Base-by-base conservation (phyloP, 2,797 vertebrate genomes). In the Acanthurus lineatus region DNA sequence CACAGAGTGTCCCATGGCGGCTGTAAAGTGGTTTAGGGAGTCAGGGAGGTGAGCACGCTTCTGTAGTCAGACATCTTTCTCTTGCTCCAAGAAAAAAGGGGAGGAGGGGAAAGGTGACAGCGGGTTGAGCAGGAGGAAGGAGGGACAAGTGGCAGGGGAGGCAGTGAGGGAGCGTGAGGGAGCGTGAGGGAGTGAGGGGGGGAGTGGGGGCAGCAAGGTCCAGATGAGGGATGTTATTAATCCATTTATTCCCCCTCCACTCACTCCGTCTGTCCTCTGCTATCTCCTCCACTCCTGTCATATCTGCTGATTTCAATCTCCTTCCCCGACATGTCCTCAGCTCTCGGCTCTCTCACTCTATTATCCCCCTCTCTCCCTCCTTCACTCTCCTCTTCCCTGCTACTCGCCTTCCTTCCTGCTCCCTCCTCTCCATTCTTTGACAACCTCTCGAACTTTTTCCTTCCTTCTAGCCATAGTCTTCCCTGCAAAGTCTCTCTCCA, bases 201-300 rank as follows among this genome's bases (percentile, higher is more conserved):
- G 42, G 22, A 11, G 35, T 10, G 45, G 47, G 58, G 69, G 38
- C 47, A 52, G 59, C n/a, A 19, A 59, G 75, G 77, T 84, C 76
- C 78, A 86, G 73, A 88, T 80, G 78, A 78, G 60, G 79, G 76
- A 79, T 81, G 83, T 88, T 88, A 90, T 92, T 88, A 86, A 90
- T 90, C 87, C 84, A 89, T 85, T 86, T 84, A 85, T 86, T 85
- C 28, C 74, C 72, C 48, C 71, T 75, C 76, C 76, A 49, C 77
- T 88, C 81, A 79, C 69, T 79, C 61, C 25, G 16, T 81, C 81
- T 82, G 77, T 86, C 81, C 77, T 75, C 83, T 69, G 76, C 79
- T 74, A 83, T 86, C 86, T 77, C 63, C 35, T 77, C 80, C 63
- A 61, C 75, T 89, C 75, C 69, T 69, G 78, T 84, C 80, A 81